Base-by-base conservation (phyloP, 2,888 invertebrate genomes). In the Lasioglossum pauxillum region DNA sequence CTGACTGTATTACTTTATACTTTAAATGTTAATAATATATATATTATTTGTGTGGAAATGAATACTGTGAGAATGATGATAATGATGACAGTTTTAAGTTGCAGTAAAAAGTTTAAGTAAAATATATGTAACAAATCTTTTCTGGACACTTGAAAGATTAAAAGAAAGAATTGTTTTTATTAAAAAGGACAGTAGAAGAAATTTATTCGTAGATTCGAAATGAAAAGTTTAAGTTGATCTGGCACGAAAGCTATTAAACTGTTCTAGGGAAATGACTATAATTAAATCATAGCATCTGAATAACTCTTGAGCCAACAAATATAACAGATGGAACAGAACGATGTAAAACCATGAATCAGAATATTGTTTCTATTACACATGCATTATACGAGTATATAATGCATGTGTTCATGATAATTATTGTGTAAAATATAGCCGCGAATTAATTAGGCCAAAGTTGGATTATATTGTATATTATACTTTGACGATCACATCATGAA, bases 11-110 rank as follows among this genome's bases (percentile, higher is more conserved):
- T n/a, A 41, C n/a, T 80, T 82, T 81, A 16, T 69, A 75, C 38
- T 75, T 38, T 44, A 78, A 46, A 75, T 49, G 31, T 67, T 77
- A 76, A 73, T 64, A 19, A 31, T 76, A 31, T 83, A 31, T 83
- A 57, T 83, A 57, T 31, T 31, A 76, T 35, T 74, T 75, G n/a
- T 53, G 60, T 27, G 67, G 44, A 57, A 38, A 19, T 60, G 46
- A 35, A 71, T 69, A 74, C 57, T 83, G 53, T 74, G 41, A 75
- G 27, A 71, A 60, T 64, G 64, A 74, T 67, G 74, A 84, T 84
- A 83, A 74, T 31, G 16, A 78, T 60, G 60, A 49, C 69, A 77
- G 49, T 23, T 84, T 84, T 75, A 60, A 60, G 75, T 84, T 78
- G 49, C 53, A 16, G n/a, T n/a, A n/a, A n/a, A n/a, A n/a, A n/a